phyloP scores from a whole-genome alignment of 2,113 vertebrate species.

The Falco punctatus region DNA sequence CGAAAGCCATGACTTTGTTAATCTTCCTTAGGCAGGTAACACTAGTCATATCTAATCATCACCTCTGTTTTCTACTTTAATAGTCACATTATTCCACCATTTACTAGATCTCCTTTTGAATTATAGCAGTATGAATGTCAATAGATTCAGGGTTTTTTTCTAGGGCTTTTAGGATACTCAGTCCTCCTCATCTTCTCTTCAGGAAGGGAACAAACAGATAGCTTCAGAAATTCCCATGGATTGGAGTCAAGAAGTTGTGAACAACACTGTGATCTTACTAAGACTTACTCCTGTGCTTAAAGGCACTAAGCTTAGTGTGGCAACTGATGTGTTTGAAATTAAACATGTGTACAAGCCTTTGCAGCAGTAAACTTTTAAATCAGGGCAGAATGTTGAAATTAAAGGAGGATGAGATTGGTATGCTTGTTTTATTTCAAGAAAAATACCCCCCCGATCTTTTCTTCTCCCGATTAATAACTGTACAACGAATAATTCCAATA shows the following conservation, averaged over 20 bases:
- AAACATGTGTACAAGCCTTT: background rate
- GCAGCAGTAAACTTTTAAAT: background rate
- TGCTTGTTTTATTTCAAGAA: background rate
- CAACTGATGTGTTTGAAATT: background rate
- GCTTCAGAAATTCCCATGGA: background rate
- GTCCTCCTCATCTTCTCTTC: background rate
- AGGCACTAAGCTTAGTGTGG: background rate
- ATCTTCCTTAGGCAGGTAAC: background rate
- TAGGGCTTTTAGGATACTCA: background rate
- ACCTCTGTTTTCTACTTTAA: background rate
- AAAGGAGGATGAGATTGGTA: background rate
- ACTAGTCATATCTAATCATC: background rate
- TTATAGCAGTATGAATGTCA: background rate
- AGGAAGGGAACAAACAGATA: background rate
- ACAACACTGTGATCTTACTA: background rate
- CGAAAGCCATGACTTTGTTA: background rate
- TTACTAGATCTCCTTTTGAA: background rate
- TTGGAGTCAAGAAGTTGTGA: fast-evolving
- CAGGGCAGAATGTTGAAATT: background rate
- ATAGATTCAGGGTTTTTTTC: background rate
- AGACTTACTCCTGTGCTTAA: background rate
- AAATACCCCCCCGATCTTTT: background rate
- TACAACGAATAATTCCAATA: background rate
- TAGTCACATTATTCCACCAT: background rate
- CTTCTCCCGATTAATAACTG: background rate